Evolutionary conservation across 1,140 invertebrate species (phyloP).

Genomic region (Thaumetopoea pityocampa): DNA sequence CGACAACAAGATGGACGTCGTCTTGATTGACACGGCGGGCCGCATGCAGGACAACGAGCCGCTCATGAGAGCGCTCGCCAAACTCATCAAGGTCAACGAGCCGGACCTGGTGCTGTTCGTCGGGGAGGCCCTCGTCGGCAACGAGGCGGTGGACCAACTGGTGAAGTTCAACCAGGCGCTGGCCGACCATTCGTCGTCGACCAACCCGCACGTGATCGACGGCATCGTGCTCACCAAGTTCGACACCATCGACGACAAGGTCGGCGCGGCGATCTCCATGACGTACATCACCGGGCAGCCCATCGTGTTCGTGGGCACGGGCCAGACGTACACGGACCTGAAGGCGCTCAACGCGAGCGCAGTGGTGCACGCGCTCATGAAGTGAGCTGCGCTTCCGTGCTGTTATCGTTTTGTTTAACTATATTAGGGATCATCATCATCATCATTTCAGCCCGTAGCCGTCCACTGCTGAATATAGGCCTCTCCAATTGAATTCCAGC

Average conservation of each 20-base stretch:
- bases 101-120: constrained; percentile 99
- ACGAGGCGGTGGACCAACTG: constrained; percentile 99
- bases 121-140: constrained; percentile 99
- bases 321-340: constrained; percentile 98
- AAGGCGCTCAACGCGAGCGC: constrained; percentile 98
- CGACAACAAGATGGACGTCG: constrained; percentile 91
- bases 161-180: constrained; percentile 99
- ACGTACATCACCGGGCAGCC: constrained; percentile 99
- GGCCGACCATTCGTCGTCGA: constrained; percentile 88
- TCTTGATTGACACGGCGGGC: constrained; percentile 98
- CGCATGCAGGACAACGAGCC: constrained; percentile 99
- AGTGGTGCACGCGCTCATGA: constrained; percentile 97
- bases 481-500: too few relatives aligned
- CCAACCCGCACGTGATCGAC: constrained; percentile 95
- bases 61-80: constrained; percentile 96
- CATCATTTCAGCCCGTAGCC: not conserved
- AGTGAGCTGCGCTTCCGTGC: constrained; percentile 75
- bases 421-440: not conserved
- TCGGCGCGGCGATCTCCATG: constrained; percentile 99
- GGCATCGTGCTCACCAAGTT: constrained; percentile 99
- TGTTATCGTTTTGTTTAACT: not conserved
- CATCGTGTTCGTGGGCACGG: constrained; percentile 99
- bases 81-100: constrained; percentile 92
- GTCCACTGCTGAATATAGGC: too few relatives aligned
- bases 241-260: constrained; percentile 99